Evolutionary conservation across 2,888 invertebrate species (phyloP).

Genomic region (Lithodes maja): DNA sequence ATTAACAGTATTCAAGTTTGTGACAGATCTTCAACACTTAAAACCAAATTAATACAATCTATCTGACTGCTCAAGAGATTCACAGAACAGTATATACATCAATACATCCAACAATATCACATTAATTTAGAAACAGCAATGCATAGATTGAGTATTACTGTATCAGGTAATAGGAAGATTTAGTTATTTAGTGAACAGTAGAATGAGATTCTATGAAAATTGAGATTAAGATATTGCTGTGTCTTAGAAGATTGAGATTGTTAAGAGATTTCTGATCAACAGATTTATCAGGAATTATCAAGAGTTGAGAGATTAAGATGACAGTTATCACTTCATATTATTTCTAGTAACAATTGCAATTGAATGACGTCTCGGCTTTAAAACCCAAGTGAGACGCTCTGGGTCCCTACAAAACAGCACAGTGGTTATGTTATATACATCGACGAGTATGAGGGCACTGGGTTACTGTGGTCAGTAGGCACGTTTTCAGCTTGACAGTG

Average conservation of each 20-base stretch:
- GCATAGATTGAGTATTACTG: background rate
- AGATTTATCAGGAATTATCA: too few relatives aligned
- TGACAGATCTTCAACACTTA: background rate
- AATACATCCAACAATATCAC: background rate
- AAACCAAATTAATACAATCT: background rate
- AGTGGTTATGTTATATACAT: background rate
- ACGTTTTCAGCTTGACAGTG: background rate
- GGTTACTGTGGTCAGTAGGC: constrained; percentile 13
- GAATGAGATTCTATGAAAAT: background rate
- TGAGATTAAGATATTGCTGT: too few relatives aligned
- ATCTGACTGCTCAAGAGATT: background rate
- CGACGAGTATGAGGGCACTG: constrained; percentile 20
- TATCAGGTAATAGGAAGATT: background rate
- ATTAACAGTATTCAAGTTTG: background rate
- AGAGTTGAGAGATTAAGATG: too few relatives aligned
- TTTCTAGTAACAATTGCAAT: background rate
- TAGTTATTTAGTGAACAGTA: background rate
- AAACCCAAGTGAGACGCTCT: background rate
- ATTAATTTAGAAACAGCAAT: background rate
- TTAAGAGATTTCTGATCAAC: too few relatives aligned
- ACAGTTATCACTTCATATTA: too few relatives aligned
- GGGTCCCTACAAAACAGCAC: constrained; percentile 1
- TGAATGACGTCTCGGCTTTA: background rate
- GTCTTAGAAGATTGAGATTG: too few relatives aligned
- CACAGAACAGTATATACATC: background rate